Base-by-base conservation (phyloP, 2,113 vertebrate genomes). In the Percina caprodes region DNA sequence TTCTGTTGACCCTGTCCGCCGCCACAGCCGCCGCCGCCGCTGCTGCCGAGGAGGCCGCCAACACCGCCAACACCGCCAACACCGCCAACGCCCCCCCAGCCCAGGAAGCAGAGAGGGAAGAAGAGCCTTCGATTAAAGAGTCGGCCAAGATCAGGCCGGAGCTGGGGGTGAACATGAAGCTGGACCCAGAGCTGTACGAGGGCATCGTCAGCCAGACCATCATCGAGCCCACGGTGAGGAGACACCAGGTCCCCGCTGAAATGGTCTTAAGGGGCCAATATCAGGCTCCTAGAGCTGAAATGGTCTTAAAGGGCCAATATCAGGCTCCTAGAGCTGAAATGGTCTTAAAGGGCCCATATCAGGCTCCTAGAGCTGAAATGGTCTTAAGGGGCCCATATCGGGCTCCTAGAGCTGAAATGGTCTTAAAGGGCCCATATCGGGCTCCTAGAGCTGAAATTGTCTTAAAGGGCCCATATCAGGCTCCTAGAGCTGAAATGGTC, bases 151-250 rank as follows among this genome's bases (percentile, higher is more conserved):
- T 9, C 3, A 21, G 30, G 24, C 2, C 6, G 21, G 80, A 90
- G 4, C 8, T 77, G 15, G 66, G 26, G 1, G 24, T 79, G 56
- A 70, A 80, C 79, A 56, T 85, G 69, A 56, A 30, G 51, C 85
- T 94, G 75, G 93, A 93, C 87, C 1, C 46, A 0, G 93, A 92
- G 76, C 85, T 92, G 63, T 94, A 93, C 18, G 93, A 93, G 66
- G 92, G 93, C 66, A 74, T 92, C 6, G 91, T 93, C 65, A 93
- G 89, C 70, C 92, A 94, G 83, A 77, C 93, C 2, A 84, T 93
- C 81, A 90, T 89, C 0, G 88, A 93, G 45, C 84, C 91, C 71
- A 80, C 85, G 75, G 91, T 92, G 45, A 82, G 67, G 10, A 19
- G 19, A 1, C 30, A 48, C 12, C 14, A 4, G 12, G 46, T 3